phyloP scores from a whole-genome alignment of 1,140 invertebrate genomes.

The Chymomyza costata region DNA sequence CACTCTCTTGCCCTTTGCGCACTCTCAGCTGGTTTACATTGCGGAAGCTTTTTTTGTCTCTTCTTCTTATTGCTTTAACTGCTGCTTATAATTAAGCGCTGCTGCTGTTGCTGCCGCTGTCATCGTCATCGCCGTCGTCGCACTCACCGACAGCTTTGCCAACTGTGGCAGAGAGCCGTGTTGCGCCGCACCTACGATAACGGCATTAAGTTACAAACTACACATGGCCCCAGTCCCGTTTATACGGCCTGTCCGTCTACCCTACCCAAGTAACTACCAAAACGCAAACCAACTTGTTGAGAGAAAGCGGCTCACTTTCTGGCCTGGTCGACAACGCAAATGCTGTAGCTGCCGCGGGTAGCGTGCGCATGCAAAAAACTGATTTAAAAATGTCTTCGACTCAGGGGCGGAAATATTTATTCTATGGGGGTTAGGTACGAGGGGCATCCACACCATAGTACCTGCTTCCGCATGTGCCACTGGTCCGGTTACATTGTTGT shows the following conservation, averaged over 20 bases:
- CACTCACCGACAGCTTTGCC: too few species aligned
- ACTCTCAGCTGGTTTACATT: conserved; percentile 47
- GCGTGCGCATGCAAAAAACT: conserved; percentile 19
- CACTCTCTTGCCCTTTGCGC: conserved; percentile 8
- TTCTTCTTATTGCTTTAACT: conserved; percentile 50
- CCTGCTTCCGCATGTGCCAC: neutral
- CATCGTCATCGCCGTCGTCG: conserved; percentile 14
- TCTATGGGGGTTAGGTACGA: too few species aligned
- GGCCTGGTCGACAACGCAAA: too few species aligned
- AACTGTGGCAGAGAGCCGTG: conserved; percentile 40
- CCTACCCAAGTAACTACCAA: conserved; percentile 9
- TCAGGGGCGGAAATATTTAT: too few species aligned
- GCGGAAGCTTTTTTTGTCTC: conserved; percentile 55
- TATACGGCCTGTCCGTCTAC: conserved; percentile 15
- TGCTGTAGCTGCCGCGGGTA: conserved; percentile 36
- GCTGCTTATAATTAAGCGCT: conserved; percentile 56
- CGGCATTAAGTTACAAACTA: conserved; percentile 63
- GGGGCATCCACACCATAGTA: conserved; percentile 33
- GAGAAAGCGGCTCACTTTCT: too few species aligned
- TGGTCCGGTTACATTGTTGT: conserved; percentile 20
- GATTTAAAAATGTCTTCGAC: conserved; percentile 53
- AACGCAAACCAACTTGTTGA: conserved; percentile 19
- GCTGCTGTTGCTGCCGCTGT: conserved; percentile 26
- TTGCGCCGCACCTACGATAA: conserved; percentile 71
- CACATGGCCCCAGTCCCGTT: too few species aligned